These are phyloP conservation scores for Acholoe squamosa DNA, from an alignment of 2,888 invertebrate genomes.

Conservation along the genomic window DNA sequence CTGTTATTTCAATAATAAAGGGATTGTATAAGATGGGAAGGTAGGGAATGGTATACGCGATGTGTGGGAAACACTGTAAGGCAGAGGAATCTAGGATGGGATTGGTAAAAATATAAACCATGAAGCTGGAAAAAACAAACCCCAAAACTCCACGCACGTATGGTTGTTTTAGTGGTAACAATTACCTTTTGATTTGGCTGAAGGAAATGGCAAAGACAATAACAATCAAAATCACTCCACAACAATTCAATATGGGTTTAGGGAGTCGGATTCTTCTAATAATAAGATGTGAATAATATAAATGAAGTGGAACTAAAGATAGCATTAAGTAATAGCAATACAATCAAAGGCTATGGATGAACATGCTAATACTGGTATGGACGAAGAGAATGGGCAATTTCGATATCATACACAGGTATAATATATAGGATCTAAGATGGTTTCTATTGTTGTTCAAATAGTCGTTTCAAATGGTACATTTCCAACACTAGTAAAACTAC, in stretches of 20 bases:
- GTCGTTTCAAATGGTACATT: no score
- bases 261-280: not conserved
- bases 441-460: no score
- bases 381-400: not conserved
- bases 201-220: slow-evolving; percentile 15
- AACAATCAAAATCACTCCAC: slow-evolving; percentile 18
- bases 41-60: not conserved
- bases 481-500: no score
- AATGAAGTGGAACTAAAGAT: not conserved
- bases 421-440: no score
- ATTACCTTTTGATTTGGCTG: slow-evolving; percentile 60
- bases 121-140: slow-evolving; percentile 3
- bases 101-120: not conserved
- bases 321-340: not conserved
- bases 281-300: not conserved
- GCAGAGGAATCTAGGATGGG: not conserved
- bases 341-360: not conserved
- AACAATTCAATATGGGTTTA: not conserved
- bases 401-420: no score
- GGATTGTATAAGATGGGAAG: not conserved
- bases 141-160: not conserved
- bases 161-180: not conserved
- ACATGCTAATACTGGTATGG: not conserved
- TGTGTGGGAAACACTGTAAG: not conserved
- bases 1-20: slow-evolving; percentile 6